A percentile compares a stretch with the other conserved stretches of the same genome.
These are phyloP conservation scores for Eugnorisma glareosa DNA, from an alignment of 2,888 invertebrate species.

Conservation along the genomic window DNA sequence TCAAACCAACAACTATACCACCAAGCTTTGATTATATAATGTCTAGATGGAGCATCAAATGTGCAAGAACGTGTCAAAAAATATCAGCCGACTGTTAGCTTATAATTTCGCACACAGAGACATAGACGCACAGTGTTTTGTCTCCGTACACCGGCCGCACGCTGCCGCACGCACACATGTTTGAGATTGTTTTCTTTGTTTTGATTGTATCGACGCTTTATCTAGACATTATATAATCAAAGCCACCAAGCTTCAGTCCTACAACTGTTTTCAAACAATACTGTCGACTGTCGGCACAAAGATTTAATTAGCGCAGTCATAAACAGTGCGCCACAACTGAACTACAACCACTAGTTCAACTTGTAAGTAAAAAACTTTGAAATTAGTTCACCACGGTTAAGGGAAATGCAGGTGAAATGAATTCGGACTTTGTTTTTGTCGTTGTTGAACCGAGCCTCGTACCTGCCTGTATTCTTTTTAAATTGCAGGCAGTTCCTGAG, in stretches of 20 bases:
- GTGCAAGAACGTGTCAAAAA: too few relatives aligned
- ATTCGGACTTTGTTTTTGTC: neutral
- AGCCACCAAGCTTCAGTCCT: neutral
- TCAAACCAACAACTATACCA: neutral
- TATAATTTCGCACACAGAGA: too few relatives aligned
- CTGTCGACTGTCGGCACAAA: slow-evolving; percentile 10
- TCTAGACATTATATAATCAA: too few relatives aligned
- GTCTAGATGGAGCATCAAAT: too few relatives aligned
- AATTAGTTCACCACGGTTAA: slow-evolving; percentile 60
- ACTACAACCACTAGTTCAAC: slow-evolving; percentile 42
- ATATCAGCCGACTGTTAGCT: too few relatives aligned
- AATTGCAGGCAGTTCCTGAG: neutral
- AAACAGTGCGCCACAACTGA: slow-evolving; percentile 50
- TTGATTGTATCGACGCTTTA: too few relatives aligned
- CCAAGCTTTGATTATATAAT: too few relatives aligned
- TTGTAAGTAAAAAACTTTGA: slow-evolving; percentile 65
- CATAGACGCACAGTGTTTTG: too few relatives aligned
- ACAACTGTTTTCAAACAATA: slow-evolving; percentile 1
- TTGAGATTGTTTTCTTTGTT: too few relatives aligned
- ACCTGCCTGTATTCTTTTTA: neutral
- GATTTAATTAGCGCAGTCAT: slow-evolving; percentile 62
- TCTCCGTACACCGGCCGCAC: too few relatives aligned
- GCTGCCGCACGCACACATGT: too few relatives aligned
- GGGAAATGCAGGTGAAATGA: slow-evolving; percentile 25
- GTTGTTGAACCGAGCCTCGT: neutral